Evolutionary conservation across 2,888 invertebrate genomes (phyloP).

Genomic region (Dynastes grantii): DNA sequence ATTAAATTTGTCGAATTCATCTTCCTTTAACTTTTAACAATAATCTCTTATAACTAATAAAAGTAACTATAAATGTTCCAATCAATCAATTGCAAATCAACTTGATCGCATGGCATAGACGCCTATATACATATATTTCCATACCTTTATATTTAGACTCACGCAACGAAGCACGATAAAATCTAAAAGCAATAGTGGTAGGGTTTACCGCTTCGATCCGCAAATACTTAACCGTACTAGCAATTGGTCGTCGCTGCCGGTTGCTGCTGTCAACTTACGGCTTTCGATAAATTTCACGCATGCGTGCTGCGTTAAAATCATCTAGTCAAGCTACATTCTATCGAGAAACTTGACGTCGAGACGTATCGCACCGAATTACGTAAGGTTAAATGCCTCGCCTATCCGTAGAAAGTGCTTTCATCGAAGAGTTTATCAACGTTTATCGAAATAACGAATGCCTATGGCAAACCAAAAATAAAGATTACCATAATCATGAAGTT

Average conservation of each 20-base stretch:
- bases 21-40: too few species aligned
- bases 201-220: too few species aligned
- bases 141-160: too few species aligned
- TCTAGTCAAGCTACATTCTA: background rate
- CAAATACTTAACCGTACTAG: background rate
- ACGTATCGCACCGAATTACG: background rate
- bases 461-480: background rate
- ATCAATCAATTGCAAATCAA: too few species aligned
- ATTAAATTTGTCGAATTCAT: too few species aligned
- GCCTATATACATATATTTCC: too few species aligned
- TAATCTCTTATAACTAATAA: too few species aligned
- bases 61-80: too few species aligned
- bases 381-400: conserved; percentile 5
- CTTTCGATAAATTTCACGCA: conserved; percentile 16
- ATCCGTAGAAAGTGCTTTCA: conserved; percentile 17
- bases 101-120: too few species aligned
- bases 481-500: conserved; percentile 10
- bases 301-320: background rate
- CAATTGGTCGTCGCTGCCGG: background rate
- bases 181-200: too few species aligned
- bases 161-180: too few species aligned
- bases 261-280: background rate
- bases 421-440: conserved; percentile 12
- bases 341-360: background rate
- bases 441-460: conserved; percentile 2